A percentile compares a stretch with the other conserved stretches of the same genome.
Evolutionary conservation across 2,888 invertebrate genomes (phyloP).

Genomic region (Endomychus coccineus): DNA sequence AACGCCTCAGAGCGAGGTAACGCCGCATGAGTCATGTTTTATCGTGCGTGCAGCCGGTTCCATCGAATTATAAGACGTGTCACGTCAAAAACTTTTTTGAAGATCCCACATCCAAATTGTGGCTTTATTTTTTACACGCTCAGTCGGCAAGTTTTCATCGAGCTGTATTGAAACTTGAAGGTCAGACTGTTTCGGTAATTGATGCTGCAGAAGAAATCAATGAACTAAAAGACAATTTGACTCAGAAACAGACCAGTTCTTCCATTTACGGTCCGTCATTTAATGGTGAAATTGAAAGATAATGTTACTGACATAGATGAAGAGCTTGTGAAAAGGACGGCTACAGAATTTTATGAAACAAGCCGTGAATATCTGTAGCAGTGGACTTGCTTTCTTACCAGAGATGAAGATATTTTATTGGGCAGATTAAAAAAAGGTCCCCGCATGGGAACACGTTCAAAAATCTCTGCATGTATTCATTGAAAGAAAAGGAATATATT

Average conservation of each 20-base stretch:
- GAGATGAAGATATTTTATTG: constrained; percentile 29
- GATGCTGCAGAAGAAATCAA: constrained; percentile 26
- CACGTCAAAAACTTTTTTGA: no score
- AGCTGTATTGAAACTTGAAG: constrained; percentile 22
- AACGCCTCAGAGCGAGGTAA: no score
- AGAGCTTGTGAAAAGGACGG: constrained; percentile 20
- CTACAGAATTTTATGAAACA: constrained; percentile 21
- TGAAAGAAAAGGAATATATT: constrained; percentile 25
- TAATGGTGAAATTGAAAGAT: constrained; percentile 26
- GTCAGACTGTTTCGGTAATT: constrained; percentile 23
- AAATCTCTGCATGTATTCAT: constrained; percentile 22
- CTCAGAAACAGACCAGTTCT: constrained; percentile 19
- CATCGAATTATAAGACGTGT: no score
- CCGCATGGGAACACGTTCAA: constrained; percentile 24
- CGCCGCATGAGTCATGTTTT: no score
- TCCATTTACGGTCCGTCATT: constrained; percentile 20
- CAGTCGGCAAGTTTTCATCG: constrained; percentile 22
- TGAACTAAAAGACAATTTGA: constrained; percentile 22
- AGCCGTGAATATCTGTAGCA: constrained; percentile 29
- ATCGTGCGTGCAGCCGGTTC: no score
- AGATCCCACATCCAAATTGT: constrained; percentile 29
- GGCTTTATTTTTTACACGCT: constrained; percentile 26
- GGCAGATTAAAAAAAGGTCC: constrained; percentile 24
- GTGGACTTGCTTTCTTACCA: constrained; percentile 18
- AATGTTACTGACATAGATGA: constrained; percentile 27